Base-by-base conservation (phyloP, 2,888 invertebrate genomes). In the Gisinianus flammeolus region DNA sequence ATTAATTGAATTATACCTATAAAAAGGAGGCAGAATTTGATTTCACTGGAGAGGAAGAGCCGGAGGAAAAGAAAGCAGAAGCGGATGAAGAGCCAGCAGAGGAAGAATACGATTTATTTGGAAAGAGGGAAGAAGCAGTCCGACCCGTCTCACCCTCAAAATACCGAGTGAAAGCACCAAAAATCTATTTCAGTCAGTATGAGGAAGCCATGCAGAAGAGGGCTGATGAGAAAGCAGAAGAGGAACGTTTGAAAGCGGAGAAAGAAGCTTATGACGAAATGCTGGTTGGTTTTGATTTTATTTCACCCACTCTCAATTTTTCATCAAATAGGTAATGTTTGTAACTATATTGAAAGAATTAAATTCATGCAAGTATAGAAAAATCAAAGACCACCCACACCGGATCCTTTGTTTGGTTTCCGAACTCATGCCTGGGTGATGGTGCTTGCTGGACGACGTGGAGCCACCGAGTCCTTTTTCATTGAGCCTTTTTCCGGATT, bases 361-460 rank as follows among this genome's bases (percentile, higher is more conserved):
- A 67, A 30, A 33, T n/a, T 8, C 24, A 6, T 70, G 16, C 26
- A 22, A 35, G 26, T 31, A 30, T 28, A 79, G 79, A 73, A 70
- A 35, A 71, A 77, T 71, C 69, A 78, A 28, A 30, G 68, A 22
- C 77, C 73, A 1, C 78, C 77, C 31, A 64, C 72, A 0, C 70
- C 70, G 5, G 80, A 80, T 66, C 62, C 73, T 5, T 54, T 80
- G n/a, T 76, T 76, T 44, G 92, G 91, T 2, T 90, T 90, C 86
- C 90, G 94, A 56, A 88, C 93, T 0, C 97, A 97, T 87, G 91
- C 93, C 0, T 97, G 97, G 97, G 91, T 95, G 2, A 87, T 94
- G 2, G 88, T 97, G 4, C 85, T 92, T 67, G 90, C 92, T 0
- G 89, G 90, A 1, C 86, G 87, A 77, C 88, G 90, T 82, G 91